Base-by-base conservation (phyloP, 2,797 vertebrate genomes). In the Hoplostethus mediterraneus region DNA sequence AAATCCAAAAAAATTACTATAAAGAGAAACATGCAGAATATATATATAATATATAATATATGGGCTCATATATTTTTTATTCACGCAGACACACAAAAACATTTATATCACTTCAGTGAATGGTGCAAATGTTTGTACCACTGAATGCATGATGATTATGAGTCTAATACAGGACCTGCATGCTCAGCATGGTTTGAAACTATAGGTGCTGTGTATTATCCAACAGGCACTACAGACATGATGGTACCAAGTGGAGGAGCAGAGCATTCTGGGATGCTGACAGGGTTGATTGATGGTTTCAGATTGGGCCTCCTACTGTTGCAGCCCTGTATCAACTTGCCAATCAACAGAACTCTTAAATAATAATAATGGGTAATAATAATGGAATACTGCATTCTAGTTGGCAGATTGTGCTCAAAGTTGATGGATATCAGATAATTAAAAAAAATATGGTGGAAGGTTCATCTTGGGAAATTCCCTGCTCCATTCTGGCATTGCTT, bases 391-490 rank as follows among this genome's bases (percentile, higher is more conserved):
- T 40, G 28, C 33, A 16, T 60, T 63, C 48, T 33, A 8, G 6
- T 56, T 59, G 28, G 65, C 28, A 38, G 11, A 47, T 38, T 53
- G 21, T 5, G 28, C 31, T 65, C 16, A 54, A 73, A 61, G 28
- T 52, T 61, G 16, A 64, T 38, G 51, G 48, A 81, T 83, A 58
- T 40, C 38, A 84, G 70, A 88, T 90, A 80, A 28, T 28, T 2
- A 28, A 28, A 28, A 1, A 87, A 77, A 78, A 59, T 56, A 17
- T 47, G 53, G 17, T 63, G 68, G 48, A 74, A 67, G 1, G 49
- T 48, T 42, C 0, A 49, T 86, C 85, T 81, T 74, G 88, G 89
- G 90, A 92, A 90, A 92, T 89, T 81, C 69, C 58, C 71, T 40
- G 48, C 65, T 63, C 57, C 51, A 5, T 69, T 83, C 71, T 72